phyloP scores from a whole-genome alignment of 2,888 invertebrate genomes.

The Protophormia terraenovae region DNA sequence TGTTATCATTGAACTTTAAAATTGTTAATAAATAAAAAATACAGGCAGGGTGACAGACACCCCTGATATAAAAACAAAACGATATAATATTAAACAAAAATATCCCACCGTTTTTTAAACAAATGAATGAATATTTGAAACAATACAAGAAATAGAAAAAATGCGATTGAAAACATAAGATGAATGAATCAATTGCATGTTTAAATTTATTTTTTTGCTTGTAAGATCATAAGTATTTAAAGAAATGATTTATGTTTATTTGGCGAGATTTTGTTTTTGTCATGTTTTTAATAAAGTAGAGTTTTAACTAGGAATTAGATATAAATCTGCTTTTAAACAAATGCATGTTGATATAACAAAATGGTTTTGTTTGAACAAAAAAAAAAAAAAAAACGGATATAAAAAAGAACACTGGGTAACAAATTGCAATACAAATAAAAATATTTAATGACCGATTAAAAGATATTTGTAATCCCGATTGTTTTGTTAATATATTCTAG shows the following conservation, averaged over 20 bases:
- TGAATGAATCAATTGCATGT: constrained; percentile 61
- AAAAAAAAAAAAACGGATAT: constrained; percentile 29
- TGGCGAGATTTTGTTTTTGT: constrained; percentile 35
- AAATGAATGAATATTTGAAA: constrained; percentile 7
- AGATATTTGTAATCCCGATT: too few species aligned
- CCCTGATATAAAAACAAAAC: constrained; percentile 16
- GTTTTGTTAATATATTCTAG: too few species aligned
- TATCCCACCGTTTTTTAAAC: constrained; percentile 40
- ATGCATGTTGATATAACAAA: background rate
- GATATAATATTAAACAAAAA: constrained; percentile 2
- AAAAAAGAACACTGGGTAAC: constrained; percentile 23
- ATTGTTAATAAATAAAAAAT: background rate
- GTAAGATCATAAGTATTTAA: constrained; percentile 46
- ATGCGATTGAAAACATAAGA: constrained; percentile 19
- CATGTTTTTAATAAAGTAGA: constrained; percentile 31
- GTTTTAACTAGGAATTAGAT: constrained; percentile 28
- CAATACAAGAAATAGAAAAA: background rate
- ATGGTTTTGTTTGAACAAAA: background rate
- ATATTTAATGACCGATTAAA: background rate
- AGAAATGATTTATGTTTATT: constrained; percentile 65
- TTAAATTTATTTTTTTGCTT: background rate
- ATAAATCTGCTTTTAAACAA: constrained; percentile 32
- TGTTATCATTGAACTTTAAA: constrained; percentile 16
- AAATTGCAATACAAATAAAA: background rate
- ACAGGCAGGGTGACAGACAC: constrained; percentile 40